phyloP scores from a whole-genome alignment of 2,888 invertebrate species.

The Drosophila pegasa region DNA sequence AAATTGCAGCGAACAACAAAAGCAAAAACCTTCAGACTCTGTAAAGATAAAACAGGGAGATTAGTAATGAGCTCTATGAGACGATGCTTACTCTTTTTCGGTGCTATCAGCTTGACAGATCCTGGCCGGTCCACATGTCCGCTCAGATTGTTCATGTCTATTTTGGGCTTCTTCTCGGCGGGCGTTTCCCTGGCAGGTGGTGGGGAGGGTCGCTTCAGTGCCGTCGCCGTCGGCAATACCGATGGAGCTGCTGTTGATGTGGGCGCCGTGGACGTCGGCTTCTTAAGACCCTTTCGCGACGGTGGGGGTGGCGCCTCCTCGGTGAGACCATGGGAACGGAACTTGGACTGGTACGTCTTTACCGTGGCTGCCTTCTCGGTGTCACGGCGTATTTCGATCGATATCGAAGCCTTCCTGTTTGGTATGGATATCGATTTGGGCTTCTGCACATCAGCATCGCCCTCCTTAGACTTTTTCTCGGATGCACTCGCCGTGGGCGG shows the following conservation, averaged over 20 bases:
- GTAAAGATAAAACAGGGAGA: conserved; percentile 58
- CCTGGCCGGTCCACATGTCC: conserved; percentile 89
- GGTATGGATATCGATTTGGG: conserved; percentile 83
- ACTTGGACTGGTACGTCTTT: conserved; percentile 95
- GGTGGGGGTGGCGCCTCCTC: conserved; percentile 95
- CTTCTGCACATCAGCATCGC: conserved; percentile 74
- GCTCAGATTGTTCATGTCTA: conserved; percentile 85
- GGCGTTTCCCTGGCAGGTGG: conserved; percentile 83
- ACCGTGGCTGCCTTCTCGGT: conserved; percentile 94
- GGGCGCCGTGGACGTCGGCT: conserved; percentile 85
- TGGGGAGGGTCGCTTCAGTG: conserved; percentile 79
- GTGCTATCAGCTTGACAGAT: conserved; percentile 93
- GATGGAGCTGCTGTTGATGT: conserved; percentile 72
- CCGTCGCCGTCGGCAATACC: conserved; percentile 59
- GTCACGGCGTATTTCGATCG: conserved; percentile 92
- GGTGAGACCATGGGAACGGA: conserved; percentile 95
- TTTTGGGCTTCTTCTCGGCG: conserved; percentile 92
- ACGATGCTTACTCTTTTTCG: conserved; percentile 95
- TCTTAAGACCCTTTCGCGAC: conserved; percentile 89
- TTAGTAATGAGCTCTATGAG: conserved; percentile 65
- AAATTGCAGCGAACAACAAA: conserved; percentile 34
- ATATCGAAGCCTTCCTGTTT: conserved; percentile 89
- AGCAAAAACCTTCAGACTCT: conserved; percentile 71
- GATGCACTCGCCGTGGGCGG: conserved; percentile 86
- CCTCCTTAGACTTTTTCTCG: conserved; percentile 87